Conservation (phyloP, 2,113 vertebrate genomes). For the Corythoichthys intestinalis region DNA sequence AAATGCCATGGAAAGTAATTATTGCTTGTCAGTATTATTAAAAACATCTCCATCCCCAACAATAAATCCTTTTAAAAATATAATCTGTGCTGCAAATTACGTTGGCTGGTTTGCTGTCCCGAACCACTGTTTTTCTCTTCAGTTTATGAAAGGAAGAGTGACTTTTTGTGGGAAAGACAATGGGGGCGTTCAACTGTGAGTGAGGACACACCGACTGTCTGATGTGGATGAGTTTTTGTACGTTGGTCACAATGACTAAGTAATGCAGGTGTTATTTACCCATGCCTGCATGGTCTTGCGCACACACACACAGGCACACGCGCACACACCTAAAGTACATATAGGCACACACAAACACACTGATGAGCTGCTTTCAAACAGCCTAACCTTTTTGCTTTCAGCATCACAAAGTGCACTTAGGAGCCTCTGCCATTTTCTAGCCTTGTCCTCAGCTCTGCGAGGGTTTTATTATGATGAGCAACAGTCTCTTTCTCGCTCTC, state of each 20-base stretch:
- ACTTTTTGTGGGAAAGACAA: slow-evolving; percentile 18
- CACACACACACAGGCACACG: slow-evolving; percentile 21
- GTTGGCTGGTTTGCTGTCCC: not conserved
- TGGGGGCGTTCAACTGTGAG: slow-evolving; percentile 12
- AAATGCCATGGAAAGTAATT: not conserved
- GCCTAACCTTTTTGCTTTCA: slow-evolving; percentile 50
- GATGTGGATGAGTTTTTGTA: slow-evolving; percentile 39
- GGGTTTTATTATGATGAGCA: slow-evolving; percentile 51
- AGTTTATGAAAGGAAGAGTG: not conserved
- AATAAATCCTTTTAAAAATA: not conserved
- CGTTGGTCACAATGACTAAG: slow-evolving; percentile 23
- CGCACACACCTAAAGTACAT: slow-evolving; percentile 30
- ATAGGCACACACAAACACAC: slow-evolving; percentile 29
- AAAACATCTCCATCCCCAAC: not conserved
- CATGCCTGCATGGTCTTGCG: slow-evolving; percentile 15
- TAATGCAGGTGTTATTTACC: slow-evolving; percentile 58
- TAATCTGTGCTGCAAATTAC: not conserved
- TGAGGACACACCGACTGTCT: slow-evolving; percentile 16
- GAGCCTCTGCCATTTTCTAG: slow-evolving; percentile 48
- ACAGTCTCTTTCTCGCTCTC: slow-evolving; percentile 18
- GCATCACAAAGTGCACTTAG: slow-evolving; percentile 61
- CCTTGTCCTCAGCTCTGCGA: slow-evolving; percentile 37
- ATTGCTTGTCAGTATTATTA: not conserved
- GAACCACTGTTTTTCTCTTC: not conserved
- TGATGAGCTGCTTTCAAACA: slow-evolving; percentile 59